These are phyloP conservation scores for Hydrochoerus hydrochaeris DNA, from an alignment of 2,113 vertebrate species.

Conservation along the genomic window DNA sequence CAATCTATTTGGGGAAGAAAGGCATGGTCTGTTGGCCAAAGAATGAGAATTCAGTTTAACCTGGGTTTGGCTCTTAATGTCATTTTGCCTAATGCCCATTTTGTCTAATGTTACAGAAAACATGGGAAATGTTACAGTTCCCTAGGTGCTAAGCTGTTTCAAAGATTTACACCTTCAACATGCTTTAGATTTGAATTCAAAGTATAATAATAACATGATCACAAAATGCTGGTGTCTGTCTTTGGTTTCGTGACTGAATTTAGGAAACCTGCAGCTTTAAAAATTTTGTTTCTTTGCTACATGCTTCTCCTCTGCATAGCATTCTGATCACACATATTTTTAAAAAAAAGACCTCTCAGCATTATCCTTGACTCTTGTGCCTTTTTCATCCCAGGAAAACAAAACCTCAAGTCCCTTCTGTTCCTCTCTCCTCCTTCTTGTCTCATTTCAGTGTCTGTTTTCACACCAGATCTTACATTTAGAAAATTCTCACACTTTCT, in stretches of 20 bases:
- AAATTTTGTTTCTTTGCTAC: neutral
- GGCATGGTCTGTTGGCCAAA: neutral
- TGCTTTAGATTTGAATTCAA: conserved; percentile 54
- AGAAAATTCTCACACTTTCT: conserved; percentile 40
- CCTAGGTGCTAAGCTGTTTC: conserved; percentile 4
- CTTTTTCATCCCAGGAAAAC: conserved; percentile 1
- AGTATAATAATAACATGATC: neutral
- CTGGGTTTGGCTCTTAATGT: conserved; percentile 28
- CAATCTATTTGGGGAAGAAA: conserved; percentile 1
- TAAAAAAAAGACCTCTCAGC: neutral
- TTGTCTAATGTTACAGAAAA: conserved; percentile 41
- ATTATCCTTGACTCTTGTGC: neutral
- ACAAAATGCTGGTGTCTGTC: conserved; percentile 32
- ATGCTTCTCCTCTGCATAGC: neutral
- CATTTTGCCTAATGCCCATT: conserved; percentile 22
- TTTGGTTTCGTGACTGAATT: conserved; percentile 32
- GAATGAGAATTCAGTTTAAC: neutral
- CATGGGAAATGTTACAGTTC: conserved; percentile 24
- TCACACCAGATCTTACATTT: conserved; percentile 48
- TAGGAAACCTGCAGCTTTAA: neutral
- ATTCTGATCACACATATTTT: neutral
- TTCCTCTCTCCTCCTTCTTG: neutral
- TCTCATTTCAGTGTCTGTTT: conserved; percentile 56
- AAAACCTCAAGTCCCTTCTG: conserved; percentile 7
- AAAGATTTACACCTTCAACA: conserved; percentile 25